Evolutionary conservation across 2,888 invertebrate genomes (phyloP), one percentile per base, ranked within the genome.

Genomic region (Tetramorium bicarinatum): DNA sequence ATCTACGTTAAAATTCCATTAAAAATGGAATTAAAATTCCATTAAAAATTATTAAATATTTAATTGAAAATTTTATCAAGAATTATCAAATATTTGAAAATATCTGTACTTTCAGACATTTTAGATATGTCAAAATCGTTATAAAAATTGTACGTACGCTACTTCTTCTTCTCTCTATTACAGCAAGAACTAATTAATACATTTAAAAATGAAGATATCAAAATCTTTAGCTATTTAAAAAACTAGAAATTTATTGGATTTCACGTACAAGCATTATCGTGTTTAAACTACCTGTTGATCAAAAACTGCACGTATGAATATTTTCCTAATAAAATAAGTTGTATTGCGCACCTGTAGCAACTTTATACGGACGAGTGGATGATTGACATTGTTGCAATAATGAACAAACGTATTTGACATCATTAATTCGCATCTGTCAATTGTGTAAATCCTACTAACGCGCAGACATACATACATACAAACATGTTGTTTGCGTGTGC

Each of bases 251-350:
- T 67, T 67, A 67, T 71, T 69, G n/a, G n/a, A 34, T 69, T 69
- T 7, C 1, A 29, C 3, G 1, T 52, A 7, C 34, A 38, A 52
- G 2, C 8, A 71, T 71, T 69, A 52, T n/a, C 15, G 34, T 15
- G 8, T 54, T 52, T 72, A 54, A 54, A 72, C 54, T 72, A 72
- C 54, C 54, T 72, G 71, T 72, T 72, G 71, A 72, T 72, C 9
- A 72, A 72, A 52, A 72, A 54, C 21, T 52, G n/a, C 21, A 54
- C 13, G 34, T 71, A 54, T 54, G 21, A 72, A 54, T 38, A 56
- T 72, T 72, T 54, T 41, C 54, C 71, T 72, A 72, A 38, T 72
- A 72, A 72, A 72, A 72, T 71, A 71, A 71, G 41, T 71, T 34
- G 15, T n/a, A n/a, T 71, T 54, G 11, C 21, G 38, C 71, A 21